These are phyloP conservation scores for Oostethus manadensis DNA, from an alignment of 2,113 vertebrate species.

Conservation along the genomic window DNA sequence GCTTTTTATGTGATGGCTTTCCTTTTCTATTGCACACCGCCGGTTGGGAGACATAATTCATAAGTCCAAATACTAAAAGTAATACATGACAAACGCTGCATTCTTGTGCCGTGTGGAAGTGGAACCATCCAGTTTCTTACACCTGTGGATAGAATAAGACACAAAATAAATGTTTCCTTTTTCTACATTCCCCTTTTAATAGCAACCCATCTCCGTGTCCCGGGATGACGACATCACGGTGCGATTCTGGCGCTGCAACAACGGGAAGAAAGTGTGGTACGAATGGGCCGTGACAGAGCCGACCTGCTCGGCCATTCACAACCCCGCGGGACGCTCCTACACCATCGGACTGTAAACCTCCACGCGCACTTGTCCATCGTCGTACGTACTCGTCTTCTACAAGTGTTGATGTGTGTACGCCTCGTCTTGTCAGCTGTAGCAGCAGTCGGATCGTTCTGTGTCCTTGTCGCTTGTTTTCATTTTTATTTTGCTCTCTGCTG, in stretches of 20 bases:
- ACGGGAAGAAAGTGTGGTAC: conserved; percentile 92
- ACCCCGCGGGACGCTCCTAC: conserved; percentile 88
- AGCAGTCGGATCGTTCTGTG: conserved; percentile 7
- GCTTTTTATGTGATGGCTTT: too few species aligned
- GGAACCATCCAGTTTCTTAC: neutral
- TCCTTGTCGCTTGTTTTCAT: neutral
- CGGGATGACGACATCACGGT: conserved; percentile 78
- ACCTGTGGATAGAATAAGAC: neutral
- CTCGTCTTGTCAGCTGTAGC: neutral
- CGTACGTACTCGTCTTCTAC: neutral
- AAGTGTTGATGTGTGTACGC: neutral
- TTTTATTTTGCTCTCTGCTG: neutral
- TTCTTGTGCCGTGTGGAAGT: too few species aligned
- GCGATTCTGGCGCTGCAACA: conserved; percentile 90
- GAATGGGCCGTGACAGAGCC: conserved; percentile 92
- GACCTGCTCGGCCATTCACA: conserved; percentile 86
- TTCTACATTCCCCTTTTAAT: neutral
- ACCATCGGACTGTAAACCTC: conserved; percentile 83
- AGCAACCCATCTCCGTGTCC: conserved; percentile 83
- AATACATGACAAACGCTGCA: too few species aligned
- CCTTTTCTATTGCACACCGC: too few species aligned
- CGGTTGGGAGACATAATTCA: too few species aligned
- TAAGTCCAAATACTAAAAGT: too few species aligned
- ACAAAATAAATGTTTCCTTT: too few species aligned
- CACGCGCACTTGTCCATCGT: neutral